Base-by-base conservation (phyloP, 2,888 invertebrate genomes). In the Pseudanteris insignis region DNA sequence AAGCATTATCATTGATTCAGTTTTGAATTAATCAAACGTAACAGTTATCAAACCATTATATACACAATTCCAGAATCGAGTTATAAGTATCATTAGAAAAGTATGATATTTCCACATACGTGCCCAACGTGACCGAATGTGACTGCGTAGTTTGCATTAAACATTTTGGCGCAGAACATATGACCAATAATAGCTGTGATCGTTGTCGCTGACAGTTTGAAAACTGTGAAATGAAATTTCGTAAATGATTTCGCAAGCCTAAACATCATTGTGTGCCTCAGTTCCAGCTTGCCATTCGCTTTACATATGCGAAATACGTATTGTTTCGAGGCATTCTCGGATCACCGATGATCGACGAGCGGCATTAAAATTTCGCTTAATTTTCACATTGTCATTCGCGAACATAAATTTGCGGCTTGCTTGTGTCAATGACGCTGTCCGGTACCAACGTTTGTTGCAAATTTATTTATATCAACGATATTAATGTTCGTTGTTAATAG, bases 331-430 rank as follows among this genome's bases (percentile, higher is more conserved):
- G 36, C 34, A 61, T 46, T 55, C 32, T 48, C 61, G 54, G 61
- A 55, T 61, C 61, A 51, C 9, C 46, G 50, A 55, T 61, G 55
- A 61, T 55, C 61, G 61, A 61, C 46, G 61, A 61, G 38, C 46
- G 24, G 50, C 46, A 44, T 51, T 40, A 61, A 61, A 61, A 50
- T 55, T 61, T 61, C 55, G 44, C 61, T 61, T 61, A 55, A 55
- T 55, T 61, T 61, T 46, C 50, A 55, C 62, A 47, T 62, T 57
- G 62, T 61, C 54, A 61, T 61, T 61, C 61, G 14, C 32, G 55
- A 61, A 61, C 61, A 61, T 62, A 51, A 59, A 59, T 59, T 62
- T 57, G 51, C 43, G 43, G 46, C 32, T 26, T 26, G n/a, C 32
- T 51, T 47, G 24, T 36, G 13, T 40, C 29, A 47, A 28, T 50